Evolutionary conservation across 2,113 vertebrate species (phyloP).

Genomic region (Nibea coibor): DNA sequence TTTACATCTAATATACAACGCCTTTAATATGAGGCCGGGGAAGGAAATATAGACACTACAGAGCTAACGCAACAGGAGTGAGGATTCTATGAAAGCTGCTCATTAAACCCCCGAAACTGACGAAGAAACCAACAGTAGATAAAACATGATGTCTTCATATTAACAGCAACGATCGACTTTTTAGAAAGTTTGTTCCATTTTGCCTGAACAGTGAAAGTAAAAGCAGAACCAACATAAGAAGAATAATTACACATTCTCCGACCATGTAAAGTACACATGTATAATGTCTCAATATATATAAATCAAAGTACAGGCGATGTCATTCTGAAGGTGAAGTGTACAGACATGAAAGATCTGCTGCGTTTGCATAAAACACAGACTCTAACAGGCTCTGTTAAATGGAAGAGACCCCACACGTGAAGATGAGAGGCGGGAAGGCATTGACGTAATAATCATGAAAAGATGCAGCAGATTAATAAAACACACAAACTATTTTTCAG

Average conservation of each 20-base stretch:
- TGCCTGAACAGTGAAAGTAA: conserved; percentile 34
- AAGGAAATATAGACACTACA: conserved; percentile 52
- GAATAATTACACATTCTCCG: conserved; percentile 48
- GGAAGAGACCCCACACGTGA: conserved; percentile 5
- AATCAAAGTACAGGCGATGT: conserved; percentile 55
- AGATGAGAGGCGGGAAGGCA: conserved; percentile 18
- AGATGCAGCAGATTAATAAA: conserved; percentile 29
- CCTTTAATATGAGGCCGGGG: conserved; percentile 61
- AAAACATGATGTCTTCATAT: conserved; percentile 21
- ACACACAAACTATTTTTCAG: background rate
- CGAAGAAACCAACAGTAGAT: conserved; percentile 14
- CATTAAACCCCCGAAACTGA: conserved; percentile 16
- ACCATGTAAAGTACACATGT: conserved; percentile 51
- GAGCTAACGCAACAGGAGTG: conserved; percentile 20
- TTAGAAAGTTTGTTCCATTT: conserved; percentile 23
- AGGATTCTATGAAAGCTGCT: conserved; percentile 22
- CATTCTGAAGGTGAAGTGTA: conserved; percentile 51
- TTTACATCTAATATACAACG: conserved; percentile 77
- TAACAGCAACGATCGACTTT: background rate
- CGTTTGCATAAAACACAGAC: conserved; percentile 59
- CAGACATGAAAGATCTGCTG: conserved; percentile 30
- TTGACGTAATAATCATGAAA: conserved; percentile 13
- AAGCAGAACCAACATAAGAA: conserved; percentile 27
- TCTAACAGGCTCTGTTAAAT: conserved; percentile 6
- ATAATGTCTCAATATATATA: conserved; percentile 54